Evolutionary conservation across 2,888 invertebrate genomes (phyloP).

Genomic region (Caradrina clavipalpis): DNA sequence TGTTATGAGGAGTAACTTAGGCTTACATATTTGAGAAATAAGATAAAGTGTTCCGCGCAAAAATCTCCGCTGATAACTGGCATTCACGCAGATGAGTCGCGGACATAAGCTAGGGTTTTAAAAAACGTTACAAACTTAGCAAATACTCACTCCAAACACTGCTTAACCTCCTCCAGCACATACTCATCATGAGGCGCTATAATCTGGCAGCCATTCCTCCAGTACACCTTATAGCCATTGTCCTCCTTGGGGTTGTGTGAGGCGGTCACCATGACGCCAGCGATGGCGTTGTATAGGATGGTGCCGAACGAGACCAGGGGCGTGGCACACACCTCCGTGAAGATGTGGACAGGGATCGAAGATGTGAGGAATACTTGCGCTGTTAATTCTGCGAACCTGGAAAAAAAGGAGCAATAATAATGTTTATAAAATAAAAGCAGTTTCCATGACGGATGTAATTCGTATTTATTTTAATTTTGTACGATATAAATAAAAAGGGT

Average conservation of each 20-base stretch:
- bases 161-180: conserved; percentile 95
- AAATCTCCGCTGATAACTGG: too few relatives aligned
- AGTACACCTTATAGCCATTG: conserved; percentile 99
- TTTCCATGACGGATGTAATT: too few relatives aligned
- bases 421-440: too few relatives aligned
- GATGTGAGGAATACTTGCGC: conserved; percentile 95
- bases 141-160: conserved; percentile 92
- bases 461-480: too few relatives aligned
- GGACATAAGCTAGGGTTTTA: too few relatives aligned
- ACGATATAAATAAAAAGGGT: too few relatives aligned
- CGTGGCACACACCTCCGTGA: conserved; percentile 95
- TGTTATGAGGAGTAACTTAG: too few relatives aligned
- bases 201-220: conserved; percentile 98
- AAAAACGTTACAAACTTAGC: background rate
- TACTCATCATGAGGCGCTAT: conserved; percentile 97
- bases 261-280: conserved; percentile 98
- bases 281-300: conserved; percentile 93
- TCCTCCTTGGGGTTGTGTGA: conserved; percentile 99
- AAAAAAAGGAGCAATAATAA: background rate
- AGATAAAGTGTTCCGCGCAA: too few relatives aligned
- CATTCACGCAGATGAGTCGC: too few relatives aligned
- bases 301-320: conserved; percentile 98
- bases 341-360: conserved; percentile 95
- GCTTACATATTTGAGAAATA: too few relatives aligned
- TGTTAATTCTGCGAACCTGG: conserved; percentile 96